Evolutionary conservation across 2,113 vertebrate species (phyloP).

Genomic region (Anguilla japonica): DNA sequence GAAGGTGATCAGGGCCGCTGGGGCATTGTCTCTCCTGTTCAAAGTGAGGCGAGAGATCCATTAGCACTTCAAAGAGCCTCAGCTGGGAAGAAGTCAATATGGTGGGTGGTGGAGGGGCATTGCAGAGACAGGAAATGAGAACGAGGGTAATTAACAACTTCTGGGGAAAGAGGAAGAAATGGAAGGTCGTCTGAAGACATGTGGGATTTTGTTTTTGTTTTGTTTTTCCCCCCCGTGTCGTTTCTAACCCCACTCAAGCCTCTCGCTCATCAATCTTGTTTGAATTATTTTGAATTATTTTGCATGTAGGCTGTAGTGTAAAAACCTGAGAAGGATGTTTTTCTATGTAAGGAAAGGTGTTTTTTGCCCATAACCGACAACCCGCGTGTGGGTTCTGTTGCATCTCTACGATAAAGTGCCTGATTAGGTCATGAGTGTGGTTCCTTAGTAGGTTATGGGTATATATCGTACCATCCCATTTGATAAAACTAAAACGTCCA

Average conservation of each 20-base stretch:
- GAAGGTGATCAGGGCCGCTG: conserved; percentile 10
- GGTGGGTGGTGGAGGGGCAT: conserved; percentile 24
- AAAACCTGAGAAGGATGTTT: not conserved
- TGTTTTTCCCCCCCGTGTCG: not conserved
- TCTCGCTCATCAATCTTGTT: not conserved
- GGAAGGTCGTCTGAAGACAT: conserved; percentile 28
- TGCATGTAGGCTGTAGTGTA: not conserved
- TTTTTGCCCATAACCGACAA: not conserved
- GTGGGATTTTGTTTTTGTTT: not conserved
- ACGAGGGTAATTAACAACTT: conserved; percentile 46
- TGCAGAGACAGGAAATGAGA: conserved; percentile 39
- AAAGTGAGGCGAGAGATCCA: conserved; percentile 41
- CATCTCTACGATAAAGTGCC: not conserved
- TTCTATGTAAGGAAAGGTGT: not conserved
- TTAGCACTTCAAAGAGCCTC: conserved; percentile 54
- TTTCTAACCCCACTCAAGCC: not conserved
- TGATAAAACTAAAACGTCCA: not conserved
- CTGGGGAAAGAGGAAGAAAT: conserved; percentile 36
- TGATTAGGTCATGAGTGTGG: not conserved
- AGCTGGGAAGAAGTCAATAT: conserved; percentile 33
- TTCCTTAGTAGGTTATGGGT: not conserved
- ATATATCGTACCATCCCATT: not conserved
- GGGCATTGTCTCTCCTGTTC: conserved; percentile 39
- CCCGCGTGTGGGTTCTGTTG: too few relatives aligned
- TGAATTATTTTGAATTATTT: not conserved